Base-by-base conservation (phyloP, 2,113 vertebrate species). In the Mus pahari region DNA sequence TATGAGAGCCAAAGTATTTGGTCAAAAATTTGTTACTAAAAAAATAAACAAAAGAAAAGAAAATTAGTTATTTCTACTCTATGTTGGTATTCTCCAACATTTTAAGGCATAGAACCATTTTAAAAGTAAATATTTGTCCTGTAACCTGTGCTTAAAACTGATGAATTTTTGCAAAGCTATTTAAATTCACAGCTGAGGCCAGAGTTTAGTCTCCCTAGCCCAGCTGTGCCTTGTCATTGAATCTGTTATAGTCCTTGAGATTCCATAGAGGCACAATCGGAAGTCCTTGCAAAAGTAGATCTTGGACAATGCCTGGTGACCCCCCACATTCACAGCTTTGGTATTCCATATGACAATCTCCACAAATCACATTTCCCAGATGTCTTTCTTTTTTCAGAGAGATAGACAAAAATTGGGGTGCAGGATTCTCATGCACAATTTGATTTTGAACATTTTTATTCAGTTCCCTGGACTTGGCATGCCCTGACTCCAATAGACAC, bases 41-140 rank as follows among this genome's bases (percentile, higher is more conserved):
- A 71, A 39, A 39, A 39, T 10, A 73, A 22, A 20, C 19, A 73
- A 73, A 22, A 39, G 7, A 36, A 73, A 39, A 73, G 92, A 96
- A 97, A 95, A 97, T 89, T 94, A 93, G 89, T 92, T 68, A 33
- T 78, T 83, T 94, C 86, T 96, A 90, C 81, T 88, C 92, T 94
- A 86, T 82, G 26, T 55, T 93, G 42, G 20, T 19, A 19, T 90
- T 90, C 89, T 94, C 55, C 20, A 90, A 16, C 75, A 53, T 94
- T 96, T 83, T 74, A 88, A 96, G 94, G 62, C 66, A 88, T 55
- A 88, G 64, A 87, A 55, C 2, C 22, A 53, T 84, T 92, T 92
- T 88, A 36, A 68, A 92, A 95, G 68, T 66, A 82, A 86, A 90
- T 60, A 89, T 90, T 90, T 64, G 82, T 88, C 81, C 78, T 33